phyloP scores from a whole-genome alignment of 2,888 invertebrate genomes.

The Hipparchia sbordonii region DNA sequence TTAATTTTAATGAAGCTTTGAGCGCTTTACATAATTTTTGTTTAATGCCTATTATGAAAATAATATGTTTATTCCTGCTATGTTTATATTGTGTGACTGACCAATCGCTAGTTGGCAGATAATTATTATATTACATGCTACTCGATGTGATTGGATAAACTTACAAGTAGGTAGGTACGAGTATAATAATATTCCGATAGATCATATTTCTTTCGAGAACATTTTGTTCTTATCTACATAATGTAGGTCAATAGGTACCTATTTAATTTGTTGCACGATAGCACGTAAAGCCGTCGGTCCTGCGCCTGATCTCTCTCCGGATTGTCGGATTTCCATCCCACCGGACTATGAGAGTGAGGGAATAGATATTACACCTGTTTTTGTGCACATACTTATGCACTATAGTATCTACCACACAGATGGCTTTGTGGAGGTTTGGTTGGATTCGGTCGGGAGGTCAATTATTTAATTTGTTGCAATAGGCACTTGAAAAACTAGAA shows the following conservation, averaged over 20 bases:
- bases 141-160: slow-evolving; percentile 17
- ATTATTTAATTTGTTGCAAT: too few species aligned
- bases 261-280: background rate
- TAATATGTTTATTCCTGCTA: background rate
- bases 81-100: background rate
- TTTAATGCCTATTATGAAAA: too few species aligned
- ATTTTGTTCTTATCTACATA: slow-evolving; percentile 2
- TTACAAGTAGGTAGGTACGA: slow-evolving; percentile 1
- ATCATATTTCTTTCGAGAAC: slow-evolving; percentile 14
- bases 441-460: too few species aligned
- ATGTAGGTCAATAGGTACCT: background rate
- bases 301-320: too few species aligned
- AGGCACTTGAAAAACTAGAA: too few species aligned
- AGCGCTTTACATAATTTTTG: background rate
- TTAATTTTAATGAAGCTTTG: background rate
- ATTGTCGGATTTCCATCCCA: too few species aligned
- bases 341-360: too few species aligned
- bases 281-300: too few species aligned
- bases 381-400: background rate
- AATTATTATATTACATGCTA: background rate
- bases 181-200: background rate
- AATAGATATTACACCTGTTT: background rate
- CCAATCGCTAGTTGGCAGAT: slow-evolving; percentile 4
- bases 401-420: too few species aligned
- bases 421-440: too few species aligned